Percentiles rank a stretch among this genome's conserved stretches.
These are phyloP conservation scores for Ligdia adustata DNA, from an alignment of 2,888 invertebrate genomes.

Conservation along the genomic window DNA sequence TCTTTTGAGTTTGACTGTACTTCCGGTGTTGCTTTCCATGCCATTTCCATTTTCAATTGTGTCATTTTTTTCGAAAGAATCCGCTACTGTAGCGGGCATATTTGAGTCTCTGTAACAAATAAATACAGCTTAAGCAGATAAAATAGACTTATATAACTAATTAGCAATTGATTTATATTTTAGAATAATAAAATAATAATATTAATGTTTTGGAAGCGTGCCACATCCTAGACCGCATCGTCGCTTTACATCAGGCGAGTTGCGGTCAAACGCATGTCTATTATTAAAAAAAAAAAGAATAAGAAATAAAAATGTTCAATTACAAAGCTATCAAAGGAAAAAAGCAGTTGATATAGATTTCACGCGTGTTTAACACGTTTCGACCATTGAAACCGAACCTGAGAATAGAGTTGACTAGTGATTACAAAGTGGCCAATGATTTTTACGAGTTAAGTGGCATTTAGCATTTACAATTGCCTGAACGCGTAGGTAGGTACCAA, in stretches of 20 bases:
- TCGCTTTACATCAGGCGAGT: too few relatives aligned
- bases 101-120: conserved; percentile 44
- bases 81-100: conserved; percentile 56
- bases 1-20: conserved; percentile 86
- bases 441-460: conserved; percentile 13
- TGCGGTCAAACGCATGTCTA: too few relatives aligned
- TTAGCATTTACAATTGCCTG: conserved; percentile 12
- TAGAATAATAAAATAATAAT: too few relatives aligned
- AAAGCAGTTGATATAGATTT: too few relatives aligned
- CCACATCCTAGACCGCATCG: too few relatives aligned
- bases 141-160: too few relatives aligned
- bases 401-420: conserved; percentile 16
- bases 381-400: conserved; percentile 9
- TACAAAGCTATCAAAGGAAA: too few relatives aligned
- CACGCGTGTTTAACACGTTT: too few relatives aligned
- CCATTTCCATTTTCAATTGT: conserved; percentile 42
- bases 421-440: conserved; percentile 20
- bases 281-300: too few relatives aligned
- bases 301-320: too few relatives aligned
- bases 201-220: too few relatives aligned
- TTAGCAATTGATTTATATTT: too few relatives aligned
- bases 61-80: conserved; percentile 45
- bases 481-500: background rate
- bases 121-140: background rate
- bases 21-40: conserved; percentile 47